These are phyloP conservation scores for Spheniscus humboldti DNA, from an alignment of 2,797 vertebrate genomes.

Conservation along the genomic window DNA sequence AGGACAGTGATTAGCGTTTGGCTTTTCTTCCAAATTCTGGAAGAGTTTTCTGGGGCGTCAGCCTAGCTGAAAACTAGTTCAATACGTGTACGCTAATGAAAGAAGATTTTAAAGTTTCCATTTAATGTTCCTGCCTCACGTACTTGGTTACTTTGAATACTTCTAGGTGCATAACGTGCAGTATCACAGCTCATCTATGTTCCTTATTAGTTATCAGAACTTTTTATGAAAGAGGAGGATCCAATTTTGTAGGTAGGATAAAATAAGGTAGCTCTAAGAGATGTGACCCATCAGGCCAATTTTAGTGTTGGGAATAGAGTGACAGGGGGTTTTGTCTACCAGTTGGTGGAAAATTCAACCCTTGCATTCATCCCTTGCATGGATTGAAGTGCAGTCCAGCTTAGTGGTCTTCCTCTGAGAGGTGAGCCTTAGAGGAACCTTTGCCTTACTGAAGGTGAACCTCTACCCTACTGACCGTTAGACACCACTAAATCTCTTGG, in stretches of 20 bases:
- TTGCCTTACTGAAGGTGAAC: background rate
- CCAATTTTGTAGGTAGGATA: background rate
- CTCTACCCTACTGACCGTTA: background rate
- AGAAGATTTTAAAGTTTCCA: background rate
- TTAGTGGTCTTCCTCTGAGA: background rate
- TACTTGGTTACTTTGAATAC: background rate
- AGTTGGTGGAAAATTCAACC: background rate
- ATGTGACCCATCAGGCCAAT: background rate
- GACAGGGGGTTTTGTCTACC: background rate
- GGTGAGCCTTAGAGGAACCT: background rate
- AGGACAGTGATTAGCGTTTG: slow-evolving; percentile 15
- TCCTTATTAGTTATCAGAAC: background rate
- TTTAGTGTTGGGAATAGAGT: background rate
- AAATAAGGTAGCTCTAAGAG: background rate
- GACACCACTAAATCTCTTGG: background rate
- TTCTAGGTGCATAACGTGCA: background rate
- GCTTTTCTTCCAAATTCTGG: slow-evolving; percentile 20
- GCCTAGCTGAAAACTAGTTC: slow-evolving; percentile 5
- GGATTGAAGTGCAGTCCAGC: background rate
- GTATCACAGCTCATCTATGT: background rate
- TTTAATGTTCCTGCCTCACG: background rate
- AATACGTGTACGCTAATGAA: background rate
- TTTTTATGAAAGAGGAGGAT: background rate
- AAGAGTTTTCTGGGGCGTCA: slow-evolving; percentile 14
- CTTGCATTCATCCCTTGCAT: background rate